Base-by-base conservation (phyloP, 1,140 invertebrate species). In the Propsilocerus akamusi region DNA sequence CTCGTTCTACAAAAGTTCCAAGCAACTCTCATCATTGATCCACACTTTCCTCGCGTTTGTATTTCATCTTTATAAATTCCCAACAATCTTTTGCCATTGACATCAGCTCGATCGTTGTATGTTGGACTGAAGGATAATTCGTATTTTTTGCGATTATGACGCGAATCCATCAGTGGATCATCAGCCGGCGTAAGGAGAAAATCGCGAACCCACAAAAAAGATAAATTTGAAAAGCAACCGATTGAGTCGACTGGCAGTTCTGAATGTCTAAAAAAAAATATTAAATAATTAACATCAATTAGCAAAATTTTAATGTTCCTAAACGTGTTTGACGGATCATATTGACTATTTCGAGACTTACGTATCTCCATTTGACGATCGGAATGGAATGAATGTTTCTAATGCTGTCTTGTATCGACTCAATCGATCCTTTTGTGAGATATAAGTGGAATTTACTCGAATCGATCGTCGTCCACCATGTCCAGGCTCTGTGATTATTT, bases 1-100 rank as follows among this genome's bases (percentile, higher is more conserved):
- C 59, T 34, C 10, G 59, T 60, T 47, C 54, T 51, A 7, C 59
- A 55, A 25, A 60, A 60, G 20, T 53, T 54, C 59, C 59, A 60
- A 2, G 54, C 56, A 5, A 60, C 54, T 25, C 46, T 50, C 2
- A 55, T 55, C 12, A 60, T 54, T 3, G 59, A 60, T 17, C 55
- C 54, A 11, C 56, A 56, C n/a, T 54, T 46, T 32, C 59, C 57
- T 10, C 57, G 57, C 26, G 14, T 41, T 17, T 41, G 34, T 17
- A 20, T 41, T 41, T 41, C 34, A 41, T 41, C 34, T 20, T 57
- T 57, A 53, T 53, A 55, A 23, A 61, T 46, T 17, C 52, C 55
- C 20, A 59, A 57, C 47, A 59, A 53, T 53, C 59, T 60, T 46
- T 25, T 49, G 5, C 48, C 25, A 30, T 49, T 26, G 4, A 50